phyloP scores from a whole-genome alignment of 2,113 vertebrate genomes.

The Maylandia zebra region DNA sequence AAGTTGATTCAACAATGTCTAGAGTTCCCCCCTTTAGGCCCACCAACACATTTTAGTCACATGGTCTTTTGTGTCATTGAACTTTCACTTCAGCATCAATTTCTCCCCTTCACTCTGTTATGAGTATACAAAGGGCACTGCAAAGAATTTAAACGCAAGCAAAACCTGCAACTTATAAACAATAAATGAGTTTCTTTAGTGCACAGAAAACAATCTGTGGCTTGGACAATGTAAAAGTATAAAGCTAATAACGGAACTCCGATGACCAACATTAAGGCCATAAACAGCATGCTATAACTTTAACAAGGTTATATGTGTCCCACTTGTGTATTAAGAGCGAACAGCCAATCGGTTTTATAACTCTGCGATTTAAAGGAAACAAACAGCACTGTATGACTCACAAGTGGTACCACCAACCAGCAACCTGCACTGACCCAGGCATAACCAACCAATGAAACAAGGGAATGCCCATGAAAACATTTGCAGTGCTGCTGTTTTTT shows the following conservation, averaged over 20 bases:
- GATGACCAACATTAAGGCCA: not conserved
- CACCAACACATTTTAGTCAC: conserved; percentile 4
- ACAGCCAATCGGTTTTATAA: not conserved
- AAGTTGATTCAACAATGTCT: conserved; percentile 56
- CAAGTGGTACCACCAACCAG: not conserved
- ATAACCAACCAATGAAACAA: not conserved
- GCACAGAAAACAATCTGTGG: not conserved
- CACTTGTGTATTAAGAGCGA: not conserved
- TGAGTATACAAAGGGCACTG: not conserved
- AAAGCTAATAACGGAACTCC: not conserved
- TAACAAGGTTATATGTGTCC: not conserved
- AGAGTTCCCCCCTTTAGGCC: conserved; percentile 11
- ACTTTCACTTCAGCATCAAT: not conserved
- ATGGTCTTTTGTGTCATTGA: conserved; percentile 2
- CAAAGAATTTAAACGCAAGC: not conserved
- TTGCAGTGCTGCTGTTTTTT: not conserved
- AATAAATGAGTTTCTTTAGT: not conserved
- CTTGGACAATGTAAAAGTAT: not conserved
- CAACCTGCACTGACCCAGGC: not conserved
- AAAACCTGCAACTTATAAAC: not conserved
- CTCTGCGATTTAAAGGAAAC: not conserved
- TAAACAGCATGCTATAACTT: not conserved
- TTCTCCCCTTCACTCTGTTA: not conserved
- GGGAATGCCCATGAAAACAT: not conserved
- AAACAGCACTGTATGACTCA: not conserved